Conservation (phyloP, 2,113 vertebrate species). For the Vireo altiloquus region DNA sequence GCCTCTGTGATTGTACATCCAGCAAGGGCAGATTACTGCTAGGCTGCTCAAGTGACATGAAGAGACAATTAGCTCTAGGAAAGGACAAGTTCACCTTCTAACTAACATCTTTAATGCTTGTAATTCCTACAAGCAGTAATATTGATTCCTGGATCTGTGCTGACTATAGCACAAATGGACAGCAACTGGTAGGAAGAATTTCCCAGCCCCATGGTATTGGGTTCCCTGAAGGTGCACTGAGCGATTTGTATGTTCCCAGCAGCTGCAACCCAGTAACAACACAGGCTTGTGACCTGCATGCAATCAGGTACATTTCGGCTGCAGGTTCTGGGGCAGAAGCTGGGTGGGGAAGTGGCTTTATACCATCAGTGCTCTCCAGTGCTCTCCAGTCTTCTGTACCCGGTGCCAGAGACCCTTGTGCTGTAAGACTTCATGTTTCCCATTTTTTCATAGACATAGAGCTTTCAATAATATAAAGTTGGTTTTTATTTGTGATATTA, state of each 20-base stretch:
- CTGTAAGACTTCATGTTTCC: not conserved
- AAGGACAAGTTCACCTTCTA: not conserved
- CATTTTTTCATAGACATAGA: not conserved
- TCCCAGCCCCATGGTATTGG: not conserved
- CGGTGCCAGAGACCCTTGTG: not conserved
- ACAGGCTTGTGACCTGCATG: not conserved
- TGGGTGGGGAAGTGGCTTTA: not conserved
- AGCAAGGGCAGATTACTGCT: not conserved
- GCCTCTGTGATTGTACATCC: not conserved
- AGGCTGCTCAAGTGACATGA: not conserved
- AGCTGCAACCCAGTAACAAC: not conserved
- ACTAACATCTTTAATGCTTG: not conserved
- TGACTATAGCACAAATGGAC: not conserved
- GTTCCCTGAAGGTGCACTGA: not conserved
- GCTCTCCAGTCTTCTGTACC: not conserved
- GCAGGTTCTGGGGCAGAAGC: not conserved
- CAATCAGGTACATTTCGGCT: not conserved
- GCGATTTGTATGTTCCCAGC: not conserved
- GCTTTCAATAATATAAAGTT: not conserved
- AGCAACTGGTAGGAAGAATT: not conserved
- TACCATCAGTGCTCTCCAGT: not conserved
- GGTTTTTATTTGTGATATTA: not conserved
- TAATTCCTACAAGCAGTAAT: not conserved
- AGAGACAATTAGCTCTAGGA: not conserved
- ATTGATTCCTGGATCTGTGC: conserved; percentile 9